These are phyloP conservation scores for Linnaemya vulpina DNA, from an alignment of 2,888 invertebrate genomes.

Conservation along the genomic window DNA sequence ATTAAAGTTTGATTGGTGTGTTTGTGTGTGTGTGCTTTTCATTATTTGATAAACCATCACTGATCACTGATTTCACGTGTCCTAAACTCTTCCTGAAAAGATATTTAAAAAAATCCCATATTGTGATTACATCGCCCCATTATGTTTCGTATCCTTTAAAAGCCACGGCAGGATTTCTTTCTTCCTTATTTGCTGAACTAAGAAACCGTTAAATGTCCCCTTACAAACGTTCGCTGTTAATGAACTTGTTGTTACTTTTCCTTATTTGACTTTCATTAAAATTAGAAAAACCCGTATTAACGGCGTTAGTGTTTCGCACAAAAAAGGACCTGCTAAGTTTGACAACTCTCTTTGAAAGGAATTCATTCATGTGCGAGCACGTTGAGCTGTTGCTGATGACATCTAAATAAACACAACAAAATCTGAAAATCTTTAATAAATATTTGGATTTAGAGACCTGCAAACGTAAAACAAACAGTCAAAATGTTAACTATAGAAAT, in stretches of 20 bases:
- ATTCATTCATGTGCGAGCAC: slow-evolving; percentile 16
- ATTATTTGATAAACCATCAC: no score
- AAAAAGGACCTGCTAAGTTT: slow-evolving; percentile 19
- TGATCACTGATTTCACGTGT: neutral
- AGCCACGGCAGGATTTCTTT: neutral
- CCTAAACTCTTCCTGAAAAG: neutral
- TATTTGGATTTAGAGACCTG: slow-evolving; percentile 65
- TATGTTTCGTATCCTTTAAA: neutral
- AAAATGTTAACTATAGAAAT: neutral
- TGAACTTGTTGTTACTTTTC: slow-evolving; percentile 62
- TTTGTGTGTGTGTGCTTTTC: no score
- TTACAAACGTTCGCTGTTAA: slow-evolving; percentile 43
- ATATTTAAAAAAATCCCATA: neutral
- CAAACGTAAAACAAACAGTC: slow-evolving; percentile 25
- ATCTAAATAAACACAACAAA: slow-evolving; percentile 68
- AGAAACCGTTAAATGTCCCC: neutral
- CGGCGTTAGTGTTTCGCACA: slow-evolving; percentile 16
- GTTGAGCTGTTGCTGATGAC: slow-evolving; percentile 47
- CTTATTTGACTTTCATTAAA: slow-evolving; percentile 68
- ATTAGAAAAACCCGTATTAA: slow-evolving; percentile 48
- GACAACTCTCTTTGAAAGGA: slow-evolving; percentile 54
- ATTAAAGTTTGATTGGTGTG: no score
- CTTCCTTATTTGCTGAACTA: neutral
- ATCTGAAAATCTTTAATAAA: slow-evolving; percentile 73
- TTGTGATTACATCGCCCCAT: neutral